Conservation (phyloP, 2,888 invertebrate genomes). For the Proisotoma minuta region DNA sequence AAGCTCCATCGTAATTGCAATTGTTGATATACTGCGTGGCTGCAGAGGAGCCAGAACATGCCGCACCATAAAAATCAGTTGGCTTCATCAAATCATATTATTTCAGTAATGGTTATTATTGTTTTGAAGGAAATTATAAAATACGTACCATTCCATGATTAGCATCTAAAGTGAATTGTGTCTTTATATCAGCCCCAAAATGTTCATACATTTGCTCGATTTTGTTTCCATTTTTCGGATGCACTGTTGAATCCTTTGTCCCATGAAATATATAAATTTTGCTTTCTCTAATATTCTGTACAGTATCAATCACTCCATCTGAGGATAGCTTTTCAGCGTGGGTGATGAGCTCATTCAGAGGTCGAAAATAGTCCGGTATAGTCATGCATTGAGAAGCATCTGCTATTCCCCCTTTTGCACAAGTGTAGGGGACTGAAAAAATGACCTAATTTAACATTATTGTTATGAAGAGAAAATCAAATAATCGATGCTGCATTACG, state of each 20-base stretch:
- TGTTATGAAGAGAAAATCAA: not conserved
- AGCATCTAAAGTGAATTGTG: slow-evolving; percentile 26
- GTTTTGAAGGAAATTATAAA: not conserved
- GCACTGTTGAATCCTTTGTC: slow-evolving; percentile 44
- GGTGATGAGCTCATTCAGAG: not conserved
- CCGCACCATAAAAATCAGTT: slow-evolving; percentile 48
- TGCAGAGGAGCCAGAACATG: slow-evolving; percentile 37
- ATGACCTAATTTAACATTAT: not conserved
- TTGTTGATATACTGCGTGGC: slow-evolving; percentile 46
- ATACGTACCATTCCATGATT: slow-evolving; percentile 40
- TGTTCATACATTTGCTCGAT: slow-evolving; percentile 35
- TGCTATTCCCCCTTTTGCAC: slow-evolving; percentile 12
- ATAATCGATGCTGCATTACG: not conserved
- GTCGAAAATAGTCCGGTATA: slow-evolving; percentile 5
- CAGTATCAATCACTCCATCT: slow-evolving; percentile 47
- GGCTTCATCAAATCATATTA: slow-evolving; percentile 39
- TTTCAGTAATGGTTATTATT: not conserved
- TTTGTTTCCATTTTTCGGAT: slow-evolving; percentile 25
- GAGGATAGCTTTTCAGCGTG: not conserved
- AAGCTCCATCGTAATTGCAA: slow-evolving; percentile 49
- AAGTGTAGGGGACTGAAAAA: slow-evolving; percentile 1
- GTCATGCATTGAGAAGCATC: slow-evolving; percentile 12
- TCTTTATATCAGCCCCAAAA: slow-evolving; percentile 30
- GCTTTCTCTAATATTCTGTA: slow-evolving; percentile 48
- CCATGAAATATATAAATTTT: slow-evolving; percentile 50